Conservation (phyloP, 2,888 invertebrate species). For the Strigamia crassipes region DNA sequence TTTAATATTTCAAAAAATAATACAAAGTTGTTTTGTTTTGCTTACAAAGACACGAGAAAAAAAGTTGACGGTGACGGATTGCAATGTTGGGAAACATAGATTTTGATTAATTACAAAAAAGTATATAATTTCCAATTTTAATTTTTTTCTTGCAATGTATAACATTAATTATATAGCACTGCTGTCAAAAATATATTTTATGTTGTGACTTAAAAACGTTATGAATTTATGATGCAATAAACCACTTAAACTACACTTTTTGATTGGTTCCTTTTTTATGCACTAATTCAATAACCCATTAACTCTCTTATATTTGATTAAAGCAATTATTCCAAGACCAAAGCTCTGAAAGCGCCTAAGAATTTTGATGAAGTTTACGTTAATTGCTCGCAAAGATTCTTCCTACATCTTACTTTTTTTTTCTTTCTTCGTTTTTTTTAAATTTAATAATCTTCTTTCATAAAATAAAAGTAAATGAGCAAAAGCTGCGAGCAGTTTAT, state of each 20-base stretch:
- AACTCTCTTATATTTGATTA: conserved; percentile 19
- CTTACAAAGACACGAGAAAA: too few species aligned
- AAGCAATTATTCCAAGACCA: background rate
- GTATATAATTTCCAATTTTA: too few species aligned
- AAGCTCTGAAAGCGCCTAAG: background rate
- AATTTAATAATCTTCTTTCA: background rate
- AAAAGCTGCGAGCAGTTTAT: background rate
- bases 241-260: background rate
- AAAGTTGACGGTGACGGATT: too few species aligned
- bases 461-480: background rate
- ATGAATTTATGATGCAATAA: conserved; percentile 2
- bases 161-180: too few species aligned
- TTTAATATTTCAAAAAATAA: too few species aligned
- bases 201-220: background rate
- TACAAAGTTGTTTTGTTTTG: too few species aligned
- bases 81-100: too few species aligned
- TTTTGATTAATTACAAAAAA: too few species aligned
- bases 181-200: too few species aligned
- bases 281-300: conserved; percentile 15
- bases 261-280: background rate
- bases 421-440: background rate
- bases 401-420: background rate
- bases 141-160: too few species aligned
- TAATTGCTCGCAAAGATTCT: conserved; percentile 8
- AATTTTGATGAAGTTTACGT: conserved; percentile 39